Conservation (phyloP, 2,113 vertebrate genomes). For the Galeopterus variegatus region DNA sequence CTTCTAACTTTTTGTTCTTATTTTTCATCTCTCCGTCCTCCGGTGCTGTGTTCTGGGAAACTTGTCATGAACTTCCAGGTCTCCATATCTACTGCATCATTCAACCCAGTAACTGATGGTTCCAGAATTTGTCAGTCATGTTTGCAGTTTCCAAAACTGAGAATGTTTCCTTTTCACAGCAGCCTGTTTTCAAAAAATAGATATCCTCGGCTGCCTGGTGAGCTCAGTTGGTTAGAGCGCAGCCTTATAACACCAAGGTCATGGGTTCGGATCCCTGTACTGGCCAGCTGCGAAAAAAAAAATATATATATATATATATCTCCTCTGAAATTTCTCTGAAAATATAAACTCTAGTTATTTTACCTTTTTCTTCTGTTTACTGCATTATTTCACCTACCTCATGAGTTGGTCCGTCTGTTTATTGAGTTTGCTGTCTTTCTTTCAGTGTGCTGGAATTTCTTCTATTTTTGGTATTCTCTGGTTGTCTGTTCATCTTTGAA, state of each 20-base stretch:
- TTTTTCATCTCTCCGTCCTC: neutral
- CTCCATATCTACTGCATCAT: fast-evolving
- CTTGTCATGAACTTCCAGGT: no score
- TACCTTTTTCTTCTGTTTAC: neutral
- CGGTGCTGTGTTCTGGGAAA: neutral
- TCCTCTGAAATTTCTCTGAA: neutral
- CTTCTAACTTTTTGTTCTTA: neutral
- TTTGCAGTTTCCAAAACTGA: neutral
- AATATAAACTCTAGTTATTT: neutral
- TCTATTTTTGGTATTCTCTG: neutral
- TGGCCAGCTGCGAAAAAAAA: no score
- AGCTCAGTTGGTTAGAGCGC: no score
- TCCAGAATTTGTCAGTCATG: neutral
- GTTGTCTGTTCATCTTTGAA: neutral
- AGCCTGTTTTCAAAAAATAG: neutral
- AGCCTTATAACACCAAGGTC: no score
- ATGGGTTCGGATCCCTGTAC: no score
- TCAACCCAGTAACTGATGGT: neutral
- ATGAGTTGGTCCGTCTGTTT: neutral
- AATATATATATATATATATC: no score
- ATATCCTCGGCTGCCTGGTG: neutral
- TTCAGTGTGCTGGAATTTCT: neutral
- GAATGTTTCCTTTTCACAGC: neutral
- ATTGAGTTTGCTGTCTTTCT: neutral
- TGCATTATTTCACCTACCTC: neutral